Base-by-base conservation (phyloP, 2,797 vertebrate genomes). In the Anisognathus igniventris region DNA sequence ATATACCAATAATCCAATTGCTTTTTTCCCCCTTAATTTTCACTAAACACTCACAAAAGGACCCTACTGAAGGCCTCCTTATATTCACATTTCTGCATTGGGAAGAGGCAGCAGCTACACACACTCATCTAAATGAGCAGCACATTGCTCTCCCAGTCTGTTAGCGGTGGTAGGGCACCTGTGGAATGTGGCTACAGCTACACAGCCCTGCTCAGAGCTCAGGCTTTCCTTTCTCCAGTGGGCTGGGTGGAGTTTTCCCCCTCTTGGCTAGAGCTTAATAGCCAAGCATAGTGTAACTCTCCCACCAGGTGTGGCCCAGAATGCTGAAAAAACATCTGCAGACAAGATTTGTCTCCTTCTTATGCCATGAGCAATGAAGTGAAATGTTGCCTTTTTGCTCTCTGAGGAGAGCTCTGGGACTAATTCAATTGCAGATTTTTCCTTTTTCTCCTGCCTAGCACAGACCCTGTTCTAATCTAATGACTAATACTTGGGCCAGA, bases 381-480 rank as follows among this genome's bases (percentile, higher is more conserved):
- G 35, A 92, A 94, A 95, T 95, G 76, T 40, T 95, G 88, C 66
- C 86, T 85, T 89, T 86, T 95, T 95, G 66, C 76, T 92, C 88
- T 93, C 92, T 42, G 91, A 96, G 90, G 80, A 96, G 86, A 93
- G 89, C 74, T 97, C 54, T 91, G 86, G 81, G 58, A 91, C 66
- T 86, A 95, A 92, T 87, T 81, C 83, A 97, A 8, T 45, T 70
- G 80, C 79, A 96, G 71, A 66, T 81, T 94, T 89, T 96, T 86
- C 74, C 68, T 95, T 79, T 92, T 92, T 94, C 64, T 93, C 60
- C 94, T 88, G 95, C 95, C 80, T 94, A 85, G 91, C 84, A 94
- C 94, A 95, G 58, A 91, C 40, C 57, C 54, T 96, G 51, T 75
- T 95, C 67, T 89, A 87, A 70, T 86, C 60, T 85, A 76, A 96